phyloP scores from a whole-genome alignment of 1,140 invertebrate genomes.

The Drosophila neocordata region DNA sequence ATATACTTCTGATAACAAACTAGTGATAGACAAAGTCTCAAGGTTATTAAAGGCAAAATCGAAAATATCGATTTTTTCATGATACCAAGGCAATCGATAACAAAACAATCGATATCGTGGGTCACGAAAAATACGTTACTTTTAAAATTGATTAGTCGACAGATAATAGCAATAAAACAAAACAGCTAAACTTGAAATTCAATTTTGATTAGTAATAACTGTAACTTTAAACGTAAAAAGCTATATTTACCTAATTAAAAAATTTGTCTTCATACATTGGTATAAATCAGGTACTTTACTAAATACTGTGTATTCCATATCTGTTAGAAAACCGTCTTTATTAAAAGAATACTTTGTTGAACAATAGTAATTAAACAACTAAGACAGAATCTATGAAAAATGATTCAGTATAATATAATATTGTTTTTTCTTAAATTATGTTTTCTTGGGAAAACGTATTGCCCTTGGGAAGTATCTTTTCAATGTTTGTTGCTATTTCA shows the following conservation, averaged over 20 bases:
- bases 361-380: too few species aligned
- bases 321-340: neutral
- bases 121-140: too few species aligned
- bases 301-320: neutral
- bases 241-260: neutral
- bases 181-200: neutral
- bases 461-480: too few species aligned
- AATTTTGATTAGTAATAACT: neutral
- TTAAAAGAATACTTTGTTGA: neutral
- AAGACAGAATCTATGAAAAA: too few species aligned
- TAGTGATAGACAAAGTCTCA: neutral
- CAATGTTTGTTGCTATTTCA: too few species aligned
- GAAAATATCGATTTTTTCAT: neutral
- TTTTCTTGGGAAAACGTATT: too few species aligned
- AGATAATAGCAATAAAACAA: too few species aligned
- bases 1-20: conserved; percentile 16
- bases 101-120: too few species aligned
- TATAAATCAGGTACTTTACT: conserved; percentile 1
- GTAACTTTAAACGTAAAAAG: neutral
- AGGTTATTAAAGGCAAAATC: neutral
- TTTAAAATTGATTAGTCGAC: too few species aligned
- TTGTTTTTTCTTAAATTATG: too few species aligned
- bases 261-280: neutral
- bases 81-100: too few species aligned
- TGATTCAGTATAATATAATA: too few species aligned